Evolutionary conservation across 2,113 vertebrate species (phyloP), one percentile per base, ranked within the genome.

Genomic region (Parus major): DNA sequence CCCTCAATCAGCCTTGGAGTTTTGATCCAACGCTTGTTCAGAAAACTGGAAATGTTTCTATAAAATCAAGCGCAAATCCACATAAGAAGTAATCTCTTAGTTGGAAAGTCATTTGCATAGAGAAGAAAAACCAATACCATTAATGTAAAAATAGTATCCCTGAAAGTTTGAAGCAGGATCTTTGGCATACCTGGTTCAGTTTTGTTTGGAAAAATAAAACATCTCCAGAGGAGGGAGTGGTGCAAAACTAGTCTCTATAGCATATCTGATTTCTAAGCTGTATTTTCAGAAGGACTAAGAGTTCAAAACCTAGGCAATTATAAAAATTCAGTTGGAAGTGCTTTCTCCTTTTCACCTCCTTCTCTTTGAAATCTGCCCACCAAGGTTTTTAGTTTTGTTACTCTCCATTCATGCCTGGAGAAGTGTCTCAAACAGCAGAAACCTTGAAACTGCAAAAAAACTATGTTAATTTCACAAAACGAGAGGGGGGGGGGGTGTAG

Each of bases 401-500:
- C 6, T 47, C 61, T 86, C 56, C 49, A 85, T 53, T 86, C 35
- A 47, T 21, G 7, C 12, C 33, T 20, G 11, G 25, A 65, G 23
- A 89, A 79, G 49, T 65, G 29, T 79, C 25, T 69, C 73, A 55
- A 89, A 79, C 5, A n/a, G 35, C 5, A 65, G 18, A 20, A 79
- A 57, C 49, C 15, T 69, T 78, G 42, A 44, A 82, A 59, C n/a
- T 53, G 33, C 17, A 79, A 11, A 93, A 68, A 79, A 44, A 56
- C 4, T n/a, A 22, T 64, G 47, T 64, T 44, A 71, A 86, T 53
- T 76, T 28, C 44, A 29, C 20, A 70, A 80, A 92, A 64, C 2
- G 11, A 9, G 2, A 1, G 7, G 1, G 4, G 4, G 2, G 8
- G 2, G 4, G 2, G 8, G 2, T 39, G 9, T 41, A 65, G 22